Percentiles rank a stretch among this genome's conserved stretches.
Conservation (phyloP, 2,797 vertebrate species). For the Chelmon rostratus region DNA sequence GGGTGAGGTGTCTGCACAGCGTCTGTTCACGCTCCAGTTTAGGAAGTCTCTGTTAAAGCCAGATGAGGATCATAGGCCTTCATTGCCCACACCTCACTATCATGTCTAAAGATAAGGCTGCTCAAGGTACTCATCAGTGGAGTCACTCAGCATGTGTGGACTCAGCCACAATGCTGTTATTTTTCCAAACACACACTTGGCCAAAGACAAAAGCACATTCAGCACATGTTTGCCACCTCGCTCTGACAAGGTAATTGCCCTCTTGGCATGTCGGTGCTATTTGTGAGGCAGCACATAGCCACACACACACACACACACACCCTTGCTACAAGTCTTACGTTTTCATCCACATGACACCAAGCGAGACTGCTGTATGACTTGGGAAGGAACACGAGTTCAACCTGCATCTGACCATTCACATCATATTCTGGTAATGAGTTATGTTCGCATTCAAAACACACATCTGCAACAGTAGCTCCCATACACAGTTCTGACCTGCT, state of each 20-base stretch:
- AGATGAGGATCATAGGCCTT: slow-evolving; percentile 70
- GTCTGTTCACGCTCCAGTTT: slow-evolving; percentile 64
- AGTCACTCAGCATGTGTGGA: slow-evolving; percentile 26
- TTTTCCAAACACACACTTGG: slow-evolving; percentile 37
- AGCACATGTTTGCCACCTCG: slow-evolving; percentile 54
- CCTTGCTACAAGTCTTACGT: not conserved
- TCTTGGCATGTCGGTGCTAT: slow-evolving; percentile 57
- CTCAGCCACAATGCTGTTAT: slow-evolving; percentile 29
- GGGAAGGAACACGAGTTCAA: not conserved
- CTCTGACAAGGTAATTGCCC: slow-evolving; percentile 60
- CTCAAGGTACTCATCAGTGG: slow-evolving; percentile 42
- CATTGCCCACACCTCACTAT: slow-evolving; percentile 68
- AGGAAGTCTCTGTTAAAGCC: slow-evolving; percentile 61
- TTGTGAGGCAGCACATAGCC: slow-evolving; percentile 42
- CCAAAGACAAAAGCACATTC: slow-evolving; percentile 54
- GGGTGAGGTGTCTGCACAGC: slow-evolving; percentile 58
- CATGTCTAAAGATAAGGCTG: slow-evolving; percentile 56
- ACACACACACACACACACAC: not conserved
- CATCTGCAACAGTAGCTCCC: slow-evolving; percentile 1
- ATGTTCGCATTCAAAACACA: slow-evolving; percentile 3
- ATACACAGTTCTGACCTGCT: not conserved
- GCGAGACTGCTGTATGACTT: not conserved
- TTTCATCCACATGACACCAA: slow-evolving; percentile 18
- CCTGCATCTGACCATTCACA: not conserved
- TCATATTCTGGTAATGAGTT: not conserved